Base-by-base conservation (phyloP, 92 coral and sea anemone species). In the Virgularia gustaviana region DNA sequence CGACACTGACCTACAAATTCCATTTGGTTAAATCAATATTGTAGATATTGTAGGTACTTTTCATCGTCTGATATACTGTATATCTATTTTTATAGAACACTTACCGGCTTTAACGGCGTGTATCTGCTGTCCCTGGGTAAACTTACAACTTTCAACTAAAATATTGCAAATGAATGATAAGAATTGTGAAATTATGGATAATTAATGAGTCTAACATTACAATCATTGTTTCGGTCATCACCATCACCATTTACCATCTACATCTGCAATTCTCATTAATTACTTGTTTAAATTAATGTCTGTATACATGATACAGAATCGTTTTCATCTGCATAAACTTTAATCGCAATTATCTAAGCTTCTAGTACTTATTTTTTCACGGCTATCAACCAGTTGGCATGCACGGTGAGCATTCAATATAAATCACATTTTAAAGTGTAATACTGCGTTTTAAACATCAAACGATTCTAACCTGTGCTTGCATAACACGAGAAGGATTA, bases 401-500 rank as follows among this genome's bases (percentile, higher is more conserved):
- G 0, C 6, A 2, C 10, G 57, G 15, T 30, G 11, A 47, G 68
- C 9, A 16, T 12, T n/a, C 29, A 29, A 16, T 1, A 22, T 37
- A 39, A 36, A n/a, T 43, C 30, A 23, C 6, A 27, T 42, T 59
- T 12, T 16, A 1, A 16, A 53, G 3, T 16, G 13, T 2, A 61
- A 3, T 35, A 41, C n/a, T 6, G 22, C 3, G 36, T 4, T 49
- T 19, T 47, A 36, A 1, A 19, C 23, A n/a, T 0, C 41, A 18
- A 22, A 32, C 9, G 35, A 10, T 38, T 45, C 83, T 29, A 61
- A 90, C 98, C 92, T 92, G 98, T 12, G 92, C 85, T 33, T 90
- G 85, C 62, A 92, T 81, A 9, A 90, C 98, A 42, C 98, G 87
- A 59, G 98, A 90, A 23, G 98, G 98, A 65, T 92, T 92, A 36